Evolutionary conservation across 2,797 vertebrate species (phyloP).

Genomic region (Sebastes iracundus): DNA sequence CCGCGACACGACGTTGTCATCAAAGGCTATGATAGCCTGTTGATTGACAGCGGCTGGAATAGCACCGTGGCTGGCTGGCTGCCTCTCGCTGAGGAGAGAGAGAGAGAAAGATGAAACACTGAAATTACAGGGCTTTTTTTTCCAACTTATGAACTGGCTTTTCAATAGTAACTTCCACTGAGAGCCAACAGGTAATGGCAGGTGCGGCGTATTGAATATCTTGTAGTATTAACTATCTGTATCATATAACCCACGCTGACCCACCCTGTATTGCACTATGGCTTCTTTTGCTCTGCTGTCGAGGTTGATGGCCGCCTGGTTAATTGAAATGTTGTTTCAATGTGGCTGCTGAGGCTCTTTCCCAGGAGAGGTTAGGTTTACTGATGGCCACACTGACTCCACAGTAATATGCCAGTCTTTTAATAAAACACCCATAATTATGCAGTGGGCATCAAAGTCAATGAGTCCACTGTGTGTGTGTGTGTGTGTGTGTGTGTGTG

Average conservation of each 20-base stretch:
- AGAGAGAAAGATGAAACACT: constrained; percentile 19
- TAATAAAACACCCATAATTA: constrained; percentile 92
- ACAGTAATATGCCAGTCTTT: constrained; percentile 85
- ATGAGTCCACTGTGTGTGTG: constrained; percentile 78
- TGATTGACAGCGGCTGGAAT: constrained; percentile 80
- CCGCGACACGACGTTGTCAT: constrained; percentile 76
- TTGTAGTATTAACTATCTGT: constrained; percentile 63
- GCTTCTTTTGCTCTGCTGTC: constrained; percentile 64
- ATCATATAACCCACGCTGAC: constrained; percentile 55
- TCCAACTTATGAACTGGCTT: constrained; percentile 33
- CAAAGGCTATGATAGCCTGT: constrained; percentile 80
- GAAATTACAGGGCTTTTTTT: constrained; percentile 34
- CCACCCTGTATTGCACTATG: constrained; percentile 27
- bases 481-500: constrained; percentile 50
- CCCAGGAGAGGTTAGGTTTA: constrained; percentile 83
- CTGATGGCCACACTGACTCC: constrained; percentile 74
- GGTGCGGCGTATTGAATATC: constrained; percentile 68
- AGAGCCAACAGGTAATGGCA: constrained; percentile 52
- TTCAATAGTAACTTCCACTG: constrained; percentile 29
- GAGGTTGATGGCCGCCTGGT: constrained; percentile 76
- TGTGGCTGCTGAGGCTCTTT: constrained; percentile 74
- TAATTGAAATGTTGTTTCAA: constrained; percentile 86
- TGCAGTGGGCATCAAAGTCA: constrained; percentile 87
- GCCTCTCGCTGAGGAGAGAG: constrained; percentile 48
- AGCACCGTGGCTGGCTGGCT: constrained; percentile 57